phyloP scores from a whole-genome alignment of 2,888 invertebrate genomes.

The Erebia epiphron region DNA sequence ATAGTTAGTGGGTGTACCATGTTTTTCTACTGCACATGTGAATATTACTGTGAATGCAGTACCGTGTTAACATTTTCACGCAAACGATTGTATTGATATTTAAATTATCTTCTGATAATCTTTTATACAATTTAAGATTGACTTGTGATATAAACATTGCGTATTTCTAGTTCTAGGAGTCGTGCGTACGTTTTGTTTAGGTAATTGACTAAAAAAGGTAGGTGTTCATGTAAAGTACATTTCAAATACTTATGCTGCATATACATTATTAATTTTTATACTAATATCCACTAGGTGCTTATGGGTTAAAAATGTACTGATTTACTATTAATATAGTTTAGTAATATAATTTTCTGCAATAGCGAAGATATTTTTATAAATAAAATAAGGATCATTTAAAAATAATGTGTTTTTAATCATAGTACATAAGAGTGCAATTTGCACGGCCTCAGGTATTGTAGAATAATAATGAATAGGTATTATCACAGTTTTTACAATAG shows the following conservation, averaged over 20 bases:
- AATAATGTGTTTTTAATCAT: too few species aligned
- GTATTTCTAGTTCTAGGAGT: background rate
- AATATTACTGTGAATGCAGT: background rate
- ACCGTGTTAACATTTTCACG: background rate
- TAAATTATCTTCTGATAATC: background rate
- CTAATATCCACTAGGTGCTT: too few species aligned
- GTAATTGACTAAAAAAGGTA: background rate
- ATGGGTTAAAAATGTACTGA: too few species aligned
- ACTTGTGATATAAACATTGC: background rate
- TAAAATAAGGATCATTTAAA: too few species aligned
- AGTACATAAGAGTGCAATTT: too few species aligned
- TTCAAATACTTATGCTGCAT: too few species aligned
- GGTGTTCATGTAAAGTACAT: background rate
- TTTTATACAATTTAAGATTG: background rate
- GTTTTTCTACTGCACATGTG: background rate
- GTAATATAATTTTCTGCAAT: background rate
- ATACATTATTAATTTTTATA: too few species aligned
- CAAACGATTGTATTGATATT: background rate
- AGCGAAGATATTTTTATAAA: background rate
- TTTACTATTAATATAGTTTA: too few species aligned
- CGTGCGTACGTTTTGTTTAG: background rate
- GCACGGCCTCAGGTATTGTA: too few species aligned
- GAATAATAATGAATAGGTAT: too few species aligned
- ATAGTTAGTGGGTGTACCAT: constrained; percentile 20
- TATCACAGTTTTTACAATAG: too few species aligned